phyloP scores from a whole-genome alignment of 2,113 vertebrate genomes.

The Microtus oregoni region DNA sequence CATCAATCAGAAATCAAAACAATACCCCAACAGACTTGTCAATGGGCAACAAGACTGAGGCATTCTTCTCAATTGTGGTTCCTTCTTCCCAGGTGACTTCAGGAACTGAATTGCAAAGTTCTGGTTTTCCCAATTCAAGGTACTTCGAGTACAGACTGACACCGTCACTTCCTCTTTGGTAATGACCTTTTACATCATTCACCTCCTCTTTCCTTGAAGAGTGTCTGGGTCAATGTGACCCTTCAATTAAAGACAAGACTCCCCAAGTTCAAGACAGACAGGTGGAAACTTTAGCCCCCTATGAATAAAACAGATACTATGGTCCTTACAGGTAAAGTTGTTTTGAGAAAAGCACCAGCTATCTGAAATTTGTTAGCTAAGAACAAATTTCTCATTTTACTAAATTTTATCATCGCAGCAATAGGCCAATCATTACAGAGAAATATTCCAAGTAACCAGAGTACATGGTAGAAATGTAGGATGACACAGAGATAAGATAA shows the following conservation, averaged over 20 bases:
- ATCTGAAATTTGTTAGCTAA: conserved; percentile 9
- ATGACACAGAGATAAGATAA: neutral
- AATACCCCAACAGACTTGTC: neutral
- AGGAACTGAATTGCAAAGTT: conserved; percentile 28
- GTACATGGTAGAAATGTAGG: conserved; percentile 6
- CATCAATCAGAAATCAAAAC: neutral
- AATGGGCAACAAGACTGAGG: neutral
- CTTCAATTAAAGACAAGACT: conserved; percentile 1
- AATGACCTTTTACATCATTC: neutral
- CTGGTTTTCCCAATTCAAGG: conserved; percentile 45
- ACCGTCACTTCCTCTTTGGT: neutral
- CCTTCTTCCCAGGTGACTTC: neutral
- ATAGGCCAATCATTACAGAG: neutral
- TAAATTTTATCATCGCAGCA: neutral
- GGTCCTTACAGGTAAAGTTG: neutral
- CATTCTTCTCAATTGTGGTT: neutral
- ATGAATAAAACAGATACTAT: neutral
- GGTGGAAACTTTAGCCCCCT: neutral
- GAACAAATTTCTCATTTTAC: conserved; percentile 19
- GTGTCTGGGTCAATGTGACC: neutral
- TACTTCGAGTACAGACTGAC: neutral
- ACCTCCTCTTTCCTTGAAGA: conserved; percentile 6
- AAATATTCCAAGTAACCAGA: conserved; percentile 43
- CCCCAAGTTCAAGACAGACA: neutral
- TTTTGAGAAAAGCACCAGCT: neutral